Evolutionary conservation across 2,113 vertebrate species (phyloP).

Genomic region (Aviceda subcristata): DNA sequence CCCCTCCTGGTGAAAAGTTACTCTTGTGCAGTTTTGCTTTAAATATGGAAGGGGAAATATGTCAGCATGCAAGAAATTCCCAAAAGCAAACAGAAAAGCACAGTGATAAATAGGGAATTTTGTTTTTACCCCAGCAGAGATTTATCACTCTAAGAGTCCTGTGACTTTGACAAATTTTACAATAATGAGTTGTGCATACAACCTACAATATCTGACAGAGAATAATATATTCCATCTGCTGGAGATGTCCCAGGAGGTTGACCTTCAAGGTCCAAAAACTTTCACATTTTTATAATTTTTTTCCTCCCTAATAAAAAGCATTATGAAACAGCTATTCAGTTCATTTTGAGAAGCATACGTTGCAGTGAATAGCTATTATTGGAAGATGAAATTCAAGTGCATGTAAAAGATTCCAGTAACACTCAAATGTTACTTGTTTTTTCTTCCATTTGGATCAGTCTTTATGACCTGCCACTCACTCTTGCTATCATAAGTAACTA

Average conservation of each 20-base stretch:
- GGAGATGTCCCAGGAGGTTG: conserved; percentile 62
- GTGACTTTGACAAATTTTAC: conserved; percentile 65
- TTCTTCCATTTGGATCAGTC: not conserved
- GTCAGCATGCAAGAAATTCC: not conserved
- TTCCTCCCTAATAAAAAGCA: not conserved
- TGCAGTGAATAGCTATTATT: not conserved
- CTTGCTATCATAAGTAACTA: not conserved
- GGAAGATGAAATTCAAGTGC: not conserved
- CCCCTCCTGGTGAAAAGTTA: not conserved
- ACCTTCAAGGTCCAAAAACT: conserved; percentile 50
- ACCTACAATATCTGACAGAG: conserved; percentile 71
- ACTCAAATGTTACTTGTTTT: not conserved
- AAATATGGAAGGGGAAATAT: not conserved
- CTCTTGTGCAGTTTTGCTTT: not conserved
- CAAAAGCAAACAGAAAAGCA: not conserved
- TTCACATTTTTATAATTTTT: not conserved
- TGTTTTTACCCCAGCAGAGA: conserved; percentile 1
- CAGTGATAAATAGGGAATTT: not conserved
- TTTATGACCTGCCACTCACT: not conserved
- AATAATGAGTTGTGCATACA: conserved; percentile 70
- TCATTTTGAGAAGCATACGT: not conserved
- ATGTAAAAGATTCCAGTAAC: not conserved
- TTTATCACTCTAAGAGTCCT: conserved; percentile 61
- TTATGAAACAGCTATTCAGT: not conserved
- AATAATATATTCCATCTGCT: conserved; percentile 76